Percentiles rank a stretch among this genome's conserved stretches.
phyloP scores from a whole-genome alignment of 2,113 vertebrate genomes.

The Fulmarus glacialis region DNA sequence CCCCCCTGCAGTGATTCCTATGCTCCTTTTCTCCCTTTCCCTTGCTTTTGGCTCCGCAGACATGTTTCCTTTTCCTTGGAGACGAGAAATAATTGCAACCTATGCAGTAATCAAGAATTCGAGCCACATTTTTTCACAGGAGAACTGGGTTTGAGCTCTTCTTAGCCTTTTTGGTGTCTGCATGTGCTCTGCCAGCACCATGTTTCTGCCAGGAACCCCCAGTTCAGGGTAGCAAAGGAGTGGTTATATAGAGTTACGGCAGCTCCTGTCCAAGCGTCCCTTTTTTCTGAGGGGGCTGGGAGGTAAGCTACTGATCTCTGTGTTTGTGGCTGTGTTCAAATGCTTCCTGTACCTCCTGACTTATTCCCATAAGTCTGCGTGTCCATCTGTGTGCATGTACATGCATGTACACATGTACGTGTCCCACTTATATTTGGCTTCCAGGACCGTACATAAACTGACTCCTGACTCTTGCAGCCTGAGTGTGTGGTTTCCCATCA shows the following conservation, averaged over 20 bases:
- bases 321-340: background rate
- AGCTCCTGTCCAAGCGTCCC: background rate
- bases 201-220: background rate
- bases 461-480: background rate
- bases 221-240: background rate
- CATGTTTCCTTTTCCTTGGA: background rate
- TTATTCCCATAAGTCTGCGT: background rate
- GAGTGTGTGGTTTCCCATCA: background rate
- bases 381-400: background rate
- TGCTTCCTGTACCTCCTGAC: background rate
- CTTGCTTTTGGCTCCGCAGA: background rate
- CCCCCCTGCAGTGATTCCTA: background rate
- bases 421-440: background rate
- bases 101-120: background rate
- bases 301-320: background rate
- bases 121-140: background rate
- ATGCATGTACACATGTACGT: background rate
- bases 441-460: background rate
- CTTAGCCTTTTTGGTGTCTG: background rate
- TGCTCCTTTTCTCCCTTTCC: background rate
- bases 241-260: background rate
- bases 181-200: background rate
- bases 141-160: background rate
- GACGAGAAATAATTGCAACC: background rate
- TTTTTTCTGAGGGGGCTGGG: background rate